Percentiles rank a stretch among this genome's conserved stretches.
Conservation (phyloP, 53 echinoderm and acorn worm species). For the Apostichopus leukothele region DNA sequence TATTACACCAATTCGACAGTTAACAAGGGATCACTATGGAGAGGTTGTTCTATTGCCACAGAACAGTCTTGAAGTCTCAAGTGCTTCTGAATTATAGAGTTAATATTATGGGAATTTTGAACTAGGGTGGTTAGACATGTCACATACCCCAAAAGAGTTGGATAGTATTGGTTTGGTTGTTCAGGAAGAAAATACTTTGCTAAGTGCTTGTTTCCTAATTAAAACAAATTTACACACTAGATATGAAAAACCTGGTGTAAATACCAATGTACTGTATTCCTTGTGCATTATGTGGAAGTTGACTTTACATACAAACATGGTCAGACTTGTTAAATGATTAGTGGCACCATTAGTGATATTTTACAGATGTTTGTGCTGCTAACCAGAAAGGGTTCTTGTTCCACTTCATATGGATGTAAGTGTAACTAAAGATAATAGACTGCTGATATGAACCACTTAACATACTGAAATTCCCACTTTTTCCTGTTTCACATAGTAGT, state of each 20-base stretch:
- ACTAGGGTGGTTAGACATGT: constrained; percentile 13
- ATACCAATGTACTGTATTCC: neutral
- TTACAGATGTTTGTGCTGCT: neutral
- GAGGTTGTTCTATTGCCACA: constrained; percentile 13
- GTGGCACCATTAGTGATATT: too few relatives aligned
- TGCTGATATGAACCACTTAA: neutral
- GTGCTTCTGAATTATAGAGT: constrained; percentile 13
- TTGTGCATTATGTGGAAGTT: neutral
- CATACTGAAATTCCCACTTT: neutral
- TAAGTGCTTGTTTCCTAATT: constrained; percentile 9
- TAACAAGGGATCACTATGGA: constrained; percentile 7
- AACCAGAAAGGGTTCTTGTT: neutral
- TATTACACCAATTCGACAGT: neutral
- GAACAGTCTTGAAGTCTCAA: constrained; percentile 13
- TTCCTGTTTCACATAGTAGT: neutral
- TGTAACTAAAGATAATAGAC: neutral
- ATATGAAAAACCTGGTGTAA: neutral
- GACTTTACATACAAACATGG: neutral
- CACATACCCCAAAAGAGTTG: constrained; percentile 1
- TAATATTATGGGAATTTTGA: constrained; percentile 13
- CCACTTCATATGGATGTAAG: neutral
- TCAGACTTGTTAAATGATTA: neutral
- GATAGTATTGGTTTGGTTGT: neutral
- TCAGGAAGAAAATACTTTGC: constrained; percentile 13
- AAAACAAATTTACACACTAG: neutral